phyloP scores from a whole-genome alignment of 1,140 invertebrate species.

The Cherax destructor region DNA sequence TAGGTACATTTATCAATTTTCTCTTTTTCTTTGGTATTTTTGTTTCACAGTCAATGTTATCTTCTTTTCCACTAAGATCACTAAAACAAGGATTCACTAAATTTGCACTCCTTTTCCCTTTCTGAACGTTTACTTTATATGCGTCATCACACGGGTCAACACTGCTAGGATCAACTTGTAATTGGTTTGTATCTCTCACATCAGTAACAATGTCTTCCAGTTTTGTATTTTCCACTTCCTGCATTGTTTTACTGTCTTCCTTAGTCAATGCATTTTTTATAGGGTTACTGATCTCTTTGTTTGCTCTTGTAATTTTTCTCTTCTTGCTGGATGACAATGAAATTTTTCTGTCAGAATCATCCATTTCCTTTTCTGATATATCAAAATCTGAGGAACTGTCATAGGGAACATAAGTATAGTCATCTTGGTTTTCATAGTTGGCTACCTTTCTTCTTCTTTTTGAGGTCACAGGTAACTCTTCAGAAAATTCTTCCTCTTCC shows the following conservation, averaged over 20 bases:
- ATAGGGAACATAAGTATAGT: constrained; percentile 46
- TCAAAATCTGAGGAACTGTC: constrained; percentile 16
- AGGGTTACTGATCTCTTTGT: neutral
- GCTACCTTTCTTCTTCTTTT: constrained; percentile 58
- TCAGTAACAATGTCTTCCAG: neutral
- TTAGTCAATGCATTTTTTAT: neutral
- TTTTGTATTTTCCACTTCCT: neutral
- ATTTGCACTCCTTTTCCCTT: neutral
- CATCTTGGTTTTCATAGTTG: constrained; percentile 60
- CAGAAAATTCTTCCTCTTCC: constrained; percentile 27
- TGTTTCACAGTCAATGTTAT: neutral
- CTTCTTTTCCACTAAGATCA: neutral
- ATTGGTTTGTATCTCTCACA: neutral
- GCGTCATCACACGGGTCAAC: neutral
- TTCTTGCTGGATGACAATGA: neutral
- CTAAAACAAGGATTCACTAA: neutral
- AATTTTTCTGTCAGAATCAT: neutral
- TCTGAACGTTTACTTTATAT: neutral
- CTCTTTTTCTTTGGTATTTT: constrained; percentile 24
- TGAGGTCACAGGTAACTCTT: constrained; percentile 16
- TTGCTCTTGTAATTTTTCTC: neutral
- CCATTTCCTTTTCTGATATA: neutral
- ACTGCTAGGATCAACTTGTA: neutral
- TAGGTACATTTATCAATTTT: neutral
- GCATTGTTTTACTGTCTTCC: neutral